Conservation (phyloP, 64 coral and sea anemone genomes). For the Orbicella faveolata region DNA sequence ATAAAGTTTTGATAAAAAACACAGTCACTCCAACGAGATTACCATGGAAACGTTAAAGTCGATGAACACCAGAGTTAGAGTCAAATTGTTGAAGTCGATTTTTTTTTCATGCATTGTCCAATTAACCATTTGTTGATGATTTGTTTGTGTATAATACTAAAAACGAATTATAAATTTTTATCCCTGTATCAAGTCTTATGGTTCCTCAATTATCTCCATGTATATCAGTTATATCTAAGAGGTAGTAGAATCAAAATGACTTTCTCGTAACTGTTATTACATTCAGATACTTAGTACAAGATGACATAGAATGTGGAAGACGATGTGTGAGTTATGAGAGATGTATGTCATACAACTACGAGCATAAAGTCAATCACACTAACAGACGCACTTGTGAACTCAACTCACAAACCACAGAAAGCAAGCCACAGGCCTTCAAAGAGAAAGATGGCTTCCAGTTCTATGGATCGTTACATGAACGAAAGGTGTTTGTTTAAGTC, state of each 20-base stretch:
- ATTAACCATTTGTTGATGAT: too few relatives aligned
- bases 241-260: too few relatives aligned
- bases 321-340: not conserved
- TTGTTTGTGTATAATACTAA: too few relatives aligned
- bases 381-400: slow-evolving; percentile 22
- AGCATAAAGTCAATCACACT: not conserved
- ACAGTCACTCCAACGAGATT: too few relatives aligned
- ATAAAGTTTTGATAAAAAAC: too few relatives aligned
- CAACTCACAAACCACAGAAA: slow-evolving; percentile 9
- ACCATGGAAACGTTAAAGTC: too few relatives aligned
- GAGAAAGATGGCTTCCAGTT: not conserved
- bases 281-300: not conserved
- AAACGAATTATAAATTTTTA: too few relatives aligned
- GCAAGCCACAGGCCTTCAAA: not conserved
- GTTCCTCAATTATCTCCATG: not conserved
- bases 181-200: too few relatives aligned
- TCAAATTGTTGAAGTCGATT: too few relatives aligned
- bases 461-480: not conserved
- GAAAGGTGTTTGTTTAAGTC: not conserved
- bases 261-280: not conserved
- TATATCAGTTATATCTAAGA: not conserved
- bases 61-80: too few relatives aligned
- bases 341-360: slow-evolving; percentile 36
- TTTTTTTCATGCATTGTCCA: too few relatives aligned
- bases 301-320: slow-evolving; percentile 29